Evolutionary conservation across 2,113 vertebrate species (phyloP), one percentile per base, ranked within the genome.

Genomic region (Mystacornis crossleyi): DNA sequence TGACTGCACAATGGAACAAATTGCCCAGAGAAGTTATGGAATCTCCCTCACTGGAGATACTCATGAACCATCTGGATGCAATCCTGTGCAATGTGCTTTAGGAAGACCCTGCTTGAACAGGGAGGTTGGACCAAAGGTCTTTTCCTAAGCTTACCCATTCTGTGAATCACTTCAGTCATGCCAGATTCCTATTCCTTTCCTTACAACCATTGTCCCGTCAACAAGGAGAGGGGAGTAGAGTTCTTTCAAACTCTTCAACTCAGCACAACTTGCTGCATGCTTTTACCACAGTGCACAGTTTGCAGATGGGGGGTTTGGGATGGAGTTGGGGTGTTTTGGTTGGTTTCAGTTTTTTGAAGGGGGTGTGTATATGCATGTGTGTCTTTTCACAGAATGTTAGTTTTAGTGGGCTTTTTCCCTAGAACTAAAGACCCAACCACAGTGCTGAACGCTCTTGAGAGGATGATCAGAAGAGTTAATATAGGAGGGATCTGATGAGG

Each of bases 311-410:
- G 29, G 6, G 4, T 65, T 83, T 77, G 67, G 23, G 31, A 14
- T 50, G 20, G 12, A 6, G 31, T 36, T 48, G 45, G 31, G 2
- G 5, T 26, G 19, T 10, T 36, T 55, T 62, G 53, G 2, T 6
- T 51, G 21, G 6, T 3, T 54, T 47, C 31, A 6, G 17, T 36
- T 48, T 62, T 90, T 55, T 43, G 15, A 14, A 28, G 31, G 29
- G 2, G 2, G 0, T 14, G 2, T 10, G 11, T 58, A 12, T 60
- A 5, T 71, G 51, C 60, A 6, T 0, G 6, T 79, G 29, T 71
- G 36, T 67, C 18, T 87, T 85, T 42, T 33, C 25, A 18, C 5
- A 11, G 38, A 55, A 64, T 24, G 54, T 88, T 40, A 38, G 28
- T 36, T 89, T 75, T 65, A 89, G n/a, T 36, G 61, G 53, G 23